phyloP scores from a whole-genome alignment of 2,888 invertebrate species.

The Cephalotes varians region DNA sequence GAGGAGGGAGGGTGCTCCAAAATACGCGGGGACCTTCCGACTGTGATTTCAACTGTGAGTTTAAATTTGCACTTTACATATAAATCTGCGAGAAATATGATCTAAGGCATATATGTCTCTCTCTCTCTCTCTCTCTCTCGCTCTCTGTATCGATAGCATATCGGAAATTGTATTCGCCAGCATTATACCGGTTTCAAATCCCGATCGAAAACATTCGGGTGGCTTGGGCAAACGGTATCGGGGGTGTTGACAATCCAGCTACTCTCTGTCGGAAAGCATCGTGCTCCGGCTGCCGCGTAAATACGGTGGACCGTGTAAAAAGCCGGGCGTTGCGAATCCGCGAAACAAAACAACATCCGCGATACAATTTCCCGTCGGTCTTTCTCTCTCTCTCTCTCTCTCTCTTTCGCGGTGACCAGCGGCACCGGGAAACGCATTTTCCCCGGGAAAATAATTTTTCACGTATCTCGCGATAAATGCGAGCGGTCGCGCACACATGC shows the following conservation, averaged over 20 bases:
- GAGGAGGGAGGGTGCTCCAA: not conserved
- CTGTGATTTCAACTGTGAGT: not conserved
- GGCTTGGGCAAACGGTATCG: slow-evolving; percentile 31
- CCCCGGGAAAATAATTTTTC: slow-evolving; percentile 47
- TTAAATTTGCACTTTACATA: not conserved
- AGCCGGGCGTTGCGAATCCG: slow-evolving; percentile 43
- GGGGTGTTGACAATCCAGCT: slow-evolving; percentile 40
- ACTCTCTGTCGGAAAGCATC: slow-evolving; percentile 12
- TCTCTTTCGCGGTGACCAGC: not conserved
- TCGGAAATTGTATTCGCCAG: slow-evolving; percentile 34
- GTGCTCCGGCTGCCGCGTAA: slow-evolving; percentile 30
- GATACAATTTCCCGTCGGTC: slow-evolving; percentile 48
- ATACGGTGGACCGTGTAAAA: slow-evolving; percentile 49
- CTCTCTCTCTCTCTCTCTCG: no score
- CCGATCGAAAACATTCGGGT: slow-evolving; percentile 41
- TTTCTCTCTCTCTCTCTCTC: no score
- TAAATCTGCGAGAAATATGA: slow-evolving; percentile 6
- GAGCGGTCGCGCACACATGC: not conserved
- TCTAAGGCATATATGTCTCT: not conserved
- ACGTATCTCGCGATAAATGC: slow-evolving; percentile 44
- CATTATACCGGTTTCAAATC: slow-evolving; percentile 41
- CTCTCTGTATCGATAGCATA: not conserved
- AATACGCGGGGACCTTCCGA: not conserved
- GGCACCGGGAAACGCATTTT: slow-evolving; percentile 37
- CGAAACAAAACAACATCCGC: slow-evolving; percentile 47